Evolutionary conservation across 2,113 vertebrate genomes (phyloP).

Genomic region (Silurus asotus): DNA sequence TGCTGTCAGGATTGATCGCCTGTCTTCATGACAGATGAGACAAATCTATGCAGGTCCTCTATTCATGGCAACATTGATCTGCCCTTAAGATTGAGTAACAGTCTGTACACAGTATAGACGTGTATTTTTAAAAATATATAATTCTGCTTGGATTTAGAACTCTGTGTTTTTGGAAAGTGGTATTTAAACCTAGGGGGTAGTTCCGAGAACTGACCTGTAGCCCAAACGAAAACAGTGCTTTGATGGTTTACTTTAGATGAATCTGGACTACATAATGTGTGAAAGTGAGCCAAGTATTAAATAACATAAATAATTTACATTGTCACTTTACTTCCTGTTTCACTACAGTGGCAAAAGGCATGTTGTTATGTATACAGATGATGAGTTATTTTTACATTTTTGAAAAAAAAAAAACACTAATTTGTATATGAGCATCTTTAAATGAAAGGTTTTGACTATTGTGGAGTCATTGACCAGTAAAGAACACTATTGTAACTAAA

Average conservation of each 20-base stretch:
- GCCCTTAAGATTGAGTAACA: background rate
- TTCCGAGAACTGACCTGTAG: background rate
- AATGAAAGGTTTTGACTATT: background rate
- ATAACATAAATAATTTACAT: background rate
- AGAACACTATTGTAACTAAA: background rate
- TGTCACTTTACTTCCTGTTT: background rate
- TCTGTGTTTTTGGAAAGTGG: background rate
- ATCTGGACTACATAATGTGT: background rate
- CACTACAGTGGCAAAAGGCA: background rate
- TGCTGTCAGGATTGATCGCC: constrained; percentile 27
- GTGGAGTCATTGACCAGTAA: background rate
- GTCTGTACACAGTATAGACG: background rate
- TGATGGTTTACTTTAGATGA: background rate
- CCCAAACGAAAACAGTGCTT: background rate
- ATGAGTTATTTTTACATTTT: background rate
- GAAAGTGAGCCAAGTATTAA: background rate
- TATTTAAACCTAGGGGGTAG: background rate
- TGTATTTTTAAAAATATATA: background rate
- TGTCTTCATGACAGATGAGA: constrained; percentile 14
- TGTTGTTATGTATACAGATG: background rate
- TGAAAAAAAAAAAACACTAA: background rate
- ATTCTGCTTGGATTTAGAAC: background rate
- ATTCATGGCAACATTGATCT: constrained; percentile 26
- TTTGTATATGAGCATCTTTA: background rate
- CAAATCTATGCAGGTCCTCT: constrained; percentile 5